phyloP scores from a whole-genome alignment of 1,140 invertebrate species.

The Neuroterus valhalla region DNA sequence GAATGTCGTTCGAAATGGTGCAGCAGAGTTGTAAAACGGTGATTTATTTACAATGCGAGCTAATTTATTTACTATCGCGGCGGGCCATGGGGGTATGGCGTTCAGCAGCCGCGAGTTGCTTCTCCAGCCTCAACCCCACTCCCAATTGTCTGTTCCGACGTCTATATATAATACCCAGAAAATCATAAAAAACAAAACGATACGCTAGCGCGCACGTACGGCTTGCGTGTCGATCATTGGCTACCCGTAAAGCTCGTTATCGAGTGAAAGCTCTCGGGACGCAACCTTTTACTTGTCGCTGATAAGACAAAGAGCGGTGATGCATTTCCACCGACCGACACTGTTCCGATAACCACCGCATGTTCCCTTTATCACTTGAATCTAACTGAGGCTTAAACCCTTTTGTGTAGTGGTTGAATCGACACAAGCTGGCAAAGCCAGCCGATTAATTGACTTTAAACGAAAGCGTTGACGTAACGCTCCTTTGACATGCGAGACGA shows the following conservation, averaged over 20 bases:
- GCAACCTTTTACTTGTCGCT: slow-evolving; percentile 16
- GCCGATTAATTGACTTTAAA: slow-evolving; percentile 13
- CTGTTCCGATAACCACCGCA: slow-evolving; percentile 29
- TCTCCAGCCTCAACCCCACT: slow-evolving; percentile 4
- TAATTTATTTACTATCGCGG: slow-evolving; percentile 73
- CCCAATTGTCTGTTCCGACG: slow-evolving; percentile 28
- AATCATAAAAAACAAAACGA: slow-evolving; percentile 35
- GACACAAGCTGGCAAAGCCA: slow-evolving; percentile 3
- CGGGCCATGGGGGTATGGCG: slow-evolving; percentile 48
- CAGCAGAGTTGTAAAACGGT: slow-evolving; percentile 70
- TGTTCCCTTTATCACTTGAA: slow-evolving; percentile 23
- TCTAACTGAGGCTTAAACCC: slow-evolving; percentile 11
- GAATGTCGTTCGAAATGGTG: slow-evolving; percentile 62
- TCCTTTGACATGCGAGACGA: slow-evolving; percentile 16
- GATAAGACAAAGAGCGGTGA: slow-evolving; percentile 23
- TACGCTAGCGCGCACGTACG: slow-evolving; percentile 40
- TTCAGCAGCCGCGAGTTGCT: slow-evolving; percentile 52
- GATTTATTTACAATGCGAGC: slow-evolving; percentile 73
- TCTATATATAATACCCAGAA: slow-evolving; percentile 44
- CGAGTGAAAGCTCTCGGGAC: slow-evolving; percentile 10
- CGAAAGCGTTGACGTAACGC: slow-evolving; percentile 5
- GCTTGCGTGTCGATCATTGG: slow-evolving; percentile 47
- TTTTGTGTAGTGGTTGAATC: slow-evolving; percentile 13
- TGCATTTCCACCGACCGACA: slow-evolving; percentile 18
- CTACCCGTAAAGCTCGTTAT: slow-evolving; percentile 14